These are phyloP conservation scores for Acropora tenuis DNA, from an alignment of 64 coral and sea anemone species.

Conservation along the genomic window DNA sequence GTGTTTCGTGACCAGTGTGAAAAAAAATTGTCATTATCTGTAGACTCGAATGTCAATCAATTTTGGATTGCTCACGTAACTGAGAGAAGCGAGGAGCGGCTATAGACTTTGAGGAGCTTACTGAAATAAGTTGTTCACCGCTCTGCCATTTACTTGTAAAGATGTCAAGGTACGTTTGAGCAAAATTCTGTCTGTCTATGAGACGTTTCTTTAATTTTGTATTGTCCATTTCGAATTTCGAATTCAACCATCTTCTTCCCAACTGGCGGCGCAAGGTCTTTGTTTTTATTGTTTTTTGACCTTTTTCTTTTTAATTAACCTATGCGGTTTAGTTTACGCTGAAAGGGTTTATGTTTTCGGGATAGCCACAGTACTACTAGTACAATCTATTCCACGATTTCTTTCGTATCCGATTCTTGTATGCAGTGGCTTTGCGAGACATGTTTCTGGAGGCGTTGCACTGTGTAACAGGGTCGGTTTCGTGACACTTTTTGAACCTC, in stretches of 20 bases:
- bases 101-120: not conserved
- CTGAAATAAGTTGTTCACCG: not conserved
- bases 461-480: too few relatives aligned
- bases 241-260: not conserved
- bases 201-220: not conserved
- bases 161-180: not conserved
- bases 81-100: not conserved
- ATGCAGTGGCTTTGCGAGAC: too few relatives aligned
- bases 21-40: not conserved
- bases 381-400: too few relatives aligned
- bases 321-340: too few relatives aligned
- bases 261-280: not conserved
- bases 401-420: too few relatives aligned
- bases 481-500: too few relatives aligned
- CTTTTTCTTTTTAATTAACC: too few relatives aligned
- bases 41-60: not conserved
- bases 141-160: not conserved
- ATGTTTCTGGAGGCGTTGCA: too few relatives aligned
- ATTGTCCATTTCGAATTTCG: not conserved
- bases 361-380: too few relatives aligned
- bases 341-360: too few relatives aligned
- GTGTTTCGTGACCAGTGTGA: not conserved
- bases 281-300: too few relatives aligned
- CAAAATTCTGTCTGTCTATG: not conserved
- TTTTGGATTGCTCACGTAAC: not conserved